These are phyloP conservation scores for Mycteria americana DNA, from an alignment of 2,797 vertebrate species.

Conservation along the genomic window DNA sequence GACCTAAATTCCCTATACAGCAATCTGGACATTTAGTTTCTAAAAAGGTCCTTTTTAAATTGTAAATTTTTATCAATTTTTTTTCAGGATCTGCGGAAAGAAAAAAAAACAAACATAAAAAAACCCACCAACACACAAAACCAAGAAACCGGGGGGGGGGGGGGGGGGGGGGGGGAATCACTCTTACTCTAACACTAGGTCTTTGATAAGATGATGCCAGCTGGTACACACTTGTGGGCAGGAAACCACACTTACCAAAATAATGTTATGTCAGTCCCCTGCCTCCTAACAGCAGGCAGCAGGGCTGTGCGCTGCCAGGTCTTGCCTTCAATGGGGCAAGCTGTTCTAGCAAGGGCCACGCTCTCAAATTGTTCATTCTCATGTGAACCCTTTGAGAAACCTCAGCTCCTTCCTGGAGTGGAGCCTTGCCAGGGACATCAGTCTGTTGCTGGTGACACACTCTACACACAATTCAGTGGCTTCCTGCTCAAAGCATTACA, in stretches of 20 bases:
- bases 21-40: background rate
- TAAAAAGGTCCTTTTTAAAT: background rate
- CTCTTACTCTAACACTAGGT: background rate
- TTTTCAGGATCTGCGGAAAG: background rate
- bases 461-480: background rate
- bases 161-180: background rate
- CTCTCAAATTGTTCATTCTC: background rate
- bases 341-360: background rate
- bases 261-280: background rate
- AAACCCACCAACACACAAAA: background rate
- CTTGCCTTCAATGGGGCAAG: background rate
- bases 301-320: background rate
- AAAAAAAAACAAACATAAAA: background rate
- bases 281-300: background rate
- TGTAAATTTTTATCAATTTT: background rate
- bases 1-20: background rate
- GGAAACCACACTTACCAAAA: background rate
- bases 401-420: constrained; percentile 52
- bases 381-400: background rate
- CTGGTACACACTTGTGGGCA: background rate
- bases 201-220: background rate
- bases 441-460: constrained; percentile 42
- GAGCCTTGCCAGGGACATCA: constrained; percentile 46
- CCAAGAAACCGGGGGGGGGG: background rate
- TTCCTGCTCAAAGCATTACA: constrained; percentile 53